Conservation (phyloP, 2,797 vertebrate species). For the Benthosema pterotum region DNA sequence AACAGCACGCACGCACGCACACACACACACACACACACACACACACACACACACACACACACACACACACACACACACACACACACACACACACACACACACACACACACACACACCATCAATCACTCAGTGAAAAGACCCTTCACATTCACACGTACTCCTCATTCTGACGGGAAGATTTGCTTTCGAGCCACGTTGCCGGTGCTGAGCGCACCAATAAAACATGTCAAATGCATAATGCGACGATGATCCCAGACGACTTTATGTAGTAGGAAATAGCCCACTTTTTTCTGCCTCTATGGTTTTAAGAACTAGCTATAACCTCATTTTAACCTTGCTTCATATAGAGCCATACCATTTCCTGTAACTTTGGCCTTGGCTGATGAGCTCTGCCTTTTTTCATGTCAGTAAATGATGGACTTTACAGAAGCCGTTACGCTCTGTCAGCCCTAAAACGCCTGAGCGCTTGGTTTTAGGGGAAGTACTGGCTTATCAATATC, state of each 20-base stretch:
- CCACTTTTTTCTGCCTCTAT: not conserved
- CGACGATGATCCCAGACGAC: conserved; percentile 5
- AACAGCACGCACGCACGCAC: conserved; percentile 52
- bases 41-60: too few relatives aligned
- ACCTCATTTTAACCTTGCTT: conserved; percentile 16
- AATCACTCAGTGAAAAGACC: conserved; percentile 62
- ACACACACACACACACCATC: conserved; percentile 56
- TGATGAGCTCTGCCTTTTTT: conserved; percentile 29
- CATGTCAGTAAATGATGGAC: conserved; percentile 5
- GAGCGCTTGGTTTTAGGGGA: conserved; percentile 14
- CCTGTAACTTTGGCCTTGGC: conserved; percentile 4
- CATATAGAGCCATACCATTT: not conserved
- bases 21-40: too few relatives aligned
- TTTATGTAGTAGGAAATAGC: not conserved
- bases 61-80: too few relatives aligned
- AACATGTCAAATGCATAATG: conserved; percentile 39
- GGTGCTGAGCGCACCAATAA: conserved; percentile 38
- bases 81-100: too few relatives aligned
- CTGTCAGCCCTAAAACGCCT: conserved; percentile 16
- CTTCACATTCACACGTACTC: conserved; percentile 43
- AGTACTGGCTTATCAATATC: conserved; percentile 4
- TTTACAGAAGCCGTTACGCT: conserved; percentile 19
- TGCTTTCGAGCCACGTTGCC: conserved; percentile 43
- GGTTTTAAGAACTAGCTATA: conserved; percentile 10
- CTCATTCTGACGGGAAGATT: conserved; percentile 49